Base-by-base conservation (phyloP, 2,888 invertebrate species). In the Argyresthia goedartella region DNA sequence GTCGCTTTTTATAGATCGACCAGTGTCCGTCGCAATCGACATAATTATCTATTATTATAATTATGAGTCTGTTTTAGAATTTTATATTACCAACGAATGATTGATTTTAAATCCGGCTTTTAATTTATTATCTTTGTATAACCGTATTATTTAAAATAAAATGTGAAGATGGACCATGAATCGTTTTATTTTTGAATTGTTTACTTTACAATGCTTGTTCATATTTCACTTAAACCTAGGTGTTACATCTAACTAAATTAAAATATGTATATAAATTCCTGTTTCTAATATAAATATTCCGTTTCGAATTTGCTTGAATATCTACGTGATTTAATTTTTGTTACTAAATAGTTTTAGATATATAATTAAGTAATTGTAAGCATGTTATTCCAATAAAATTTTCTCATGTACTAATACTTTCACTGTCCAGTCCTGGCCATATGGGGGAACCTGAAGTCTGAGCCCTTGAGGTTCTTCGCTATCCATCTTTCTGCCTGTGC, bases 401-500 rank as follows among this genome's bases (percentile, higher is more conserved):
- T 43, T 15, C 33, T 36, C 15, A 41, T 45, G 44, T 33, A 53
- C 10, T 25, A 52, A 33, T 43, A 44, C 25, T 45, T 49, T 52
- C 45, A 51, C 46, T 51, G 36, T 8, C 8, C 33, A 7, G 1
- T 13, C 42, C 42, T 10, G 34, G 11, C 41, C 49, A 67, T 54
- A 47, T 67, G 63, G 3, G 91, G 91, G 69, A 91, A 92, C 49
- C 75, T 71, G 44, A 92, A 71, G 65, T 91, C 90, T 0, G 89
- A 89, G 33, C 86, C 81, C 52, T 81, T 72, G 49, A 91, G 76
- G 75, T 93, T 91, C 51, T 90, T 81, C 4, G 80, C 75, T 46
- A 93, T 92, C 94, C 93, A 94, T 52, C 82, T 69, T 55, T 95
- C 90, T 3, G 93, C 92, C 60, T 89, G 82, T 48, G 75, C 69